A percentile compares a stretch with the other conserved stretches of the same genome.
These are phyloP conservation scores for Sebastes cheni DNA, from an alignment of 2,797 vertebrate species.

Conservation along the genomic window DNA sequence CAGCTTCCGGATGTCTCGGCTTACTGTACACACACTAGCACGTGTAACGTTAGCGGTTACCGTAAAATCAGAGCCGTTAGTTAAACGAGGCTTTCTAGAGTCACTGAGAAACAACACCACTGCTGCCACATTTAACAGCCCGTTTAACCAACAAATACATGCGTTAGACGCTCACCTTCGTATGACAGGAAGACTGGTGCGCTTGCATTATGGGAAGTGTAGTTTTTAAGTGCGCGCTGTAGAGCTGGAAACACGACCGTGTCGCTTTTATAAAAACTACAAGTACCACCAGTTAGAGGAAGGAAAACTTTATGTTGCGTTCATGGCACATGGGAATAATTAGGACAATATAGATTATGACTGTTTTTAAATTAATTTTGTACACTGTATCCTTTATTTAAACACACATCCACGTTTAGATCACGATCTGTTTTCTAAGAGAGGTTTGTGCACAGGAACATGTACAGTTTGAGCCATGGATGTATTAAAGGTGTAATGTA, in stretches of 20 bases:
- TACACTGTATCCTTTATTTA: background rate
- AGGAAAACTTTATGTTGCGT: background rate
- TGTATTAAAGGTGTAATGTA: no score
- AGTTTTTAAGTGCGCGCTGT: conserved; percentile 26
- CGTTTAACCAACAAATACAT: background rate
- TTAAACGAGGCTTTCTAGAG: no score
- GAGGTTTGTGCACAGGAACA: background rate
- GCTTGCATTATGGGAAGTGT: conserved; percentile 57
- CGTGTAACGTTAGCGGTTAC: background rate
- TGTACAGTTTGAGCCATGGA: background rate
- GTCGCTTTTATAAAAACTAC: conserved; percentile 45
- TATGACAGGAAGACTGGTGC: background rate
- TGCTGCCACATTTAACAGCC: background rate
- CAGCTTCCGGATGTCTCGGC: background rate
- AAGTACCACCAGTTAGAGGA: conserved; percentile 43
- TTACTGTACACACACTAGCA: background rate
- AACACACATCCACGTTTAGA: background rate
- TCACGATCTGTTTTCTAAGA: background rate
- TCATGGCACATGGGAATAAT: background rate
- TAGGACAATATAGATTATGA: background rate
- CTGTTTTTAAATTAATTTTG: no score
- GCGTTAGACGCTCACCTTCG: conserved; percentile 58
- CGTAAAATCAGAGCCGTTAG: no score
- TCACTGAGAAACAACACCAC: accelerated
- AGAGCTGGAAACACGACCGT: accelerated